These are phyloP conservation scores for Halocaridina rubra DNA, from an alignment of 2,888 invertebrate genomes.

Conservation along the genomic window DNA sequence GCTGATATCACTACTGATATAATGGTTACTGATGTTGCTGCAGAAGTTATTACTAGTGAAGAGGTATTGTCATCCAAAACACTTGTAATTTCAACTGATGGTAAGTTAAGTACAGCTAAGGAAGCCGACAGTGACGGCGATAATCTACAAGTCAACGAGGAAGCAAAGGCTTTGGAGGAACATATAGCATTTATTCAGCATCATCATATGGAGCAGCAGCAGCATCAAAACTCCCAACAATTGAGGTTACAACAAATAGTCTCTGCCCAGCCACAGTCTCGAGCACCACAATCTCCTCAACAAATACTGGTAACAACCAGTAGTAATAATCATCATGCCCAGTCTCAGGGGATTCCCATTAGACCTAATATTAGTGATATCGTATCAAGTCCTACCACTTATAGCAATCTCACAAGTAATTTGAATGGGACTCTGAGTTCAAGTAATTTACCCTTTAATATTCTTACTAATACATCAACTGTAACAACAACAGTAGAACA, in stretches of 20 bases:
- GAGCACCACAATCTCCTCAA: background rate
- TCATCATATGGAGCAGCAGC: slow-evolving; percentile 6
- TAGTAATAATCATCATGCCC: background rate
- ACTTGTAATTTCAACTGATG: slow-evolving; percentile 1
- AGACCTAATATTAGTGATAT: slow-evolving; percentile 11
- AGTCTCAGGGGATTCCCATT: background rate
- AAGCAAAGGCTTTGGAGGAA: background rate
- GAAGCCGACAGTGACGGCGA: background rate
- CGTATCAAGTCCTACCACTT: background rate
- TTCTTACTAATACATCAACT: slow-evolving; percentile 20
- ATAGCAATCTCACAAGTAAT: background rate
- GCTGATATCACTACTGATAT: slow-evolving; percentile 19
- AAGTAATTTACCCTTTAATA: slow-evolving; percentile 7
- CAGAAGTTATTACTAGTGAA: slow-evolving; percentile 9
- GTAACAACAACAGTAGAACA: slow-evolving; percentile 40
- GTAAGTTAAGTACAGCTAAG: background rate
- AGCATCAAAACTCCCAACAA: background rate
- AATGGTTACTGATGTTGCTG: background rate
- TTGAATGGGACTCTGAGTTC: background rate
- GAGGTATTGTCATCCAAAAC: slow-evolving; percentile 6
- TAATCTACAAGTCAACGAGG: background rate
- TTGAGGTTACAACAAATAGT: background rate
- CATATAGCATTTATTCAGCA: slow-evolving; percentile 23
- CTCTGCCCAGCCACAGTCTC: background rate
- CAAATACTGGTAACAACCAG: background rate